Evolutionary conservation across 2,888 invertebrate species (phyloP).

Genomic region (Athripsodes cinereus): DNA sequence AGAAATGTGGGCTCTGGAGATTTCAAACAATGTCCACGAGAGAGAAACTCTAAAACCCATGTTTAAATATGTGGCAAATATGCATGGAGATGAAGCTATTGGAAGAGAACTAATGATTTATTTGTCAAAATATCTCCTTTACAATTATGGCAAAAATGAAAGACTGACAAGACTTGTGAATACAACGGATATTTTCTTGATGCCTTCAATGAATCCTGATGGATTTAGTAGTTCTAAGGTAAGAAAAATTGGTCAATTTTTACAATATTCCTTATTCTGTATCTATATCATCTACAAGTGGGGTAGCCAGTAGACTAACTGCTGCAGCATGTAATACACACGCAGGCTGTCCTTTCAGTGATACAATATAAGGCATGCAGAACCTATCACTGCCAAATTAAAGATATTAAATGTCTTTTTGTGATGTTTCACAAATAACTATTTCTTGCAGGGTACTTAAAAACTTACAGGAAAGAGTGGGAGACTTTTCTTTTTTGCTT

Average conservation of each 20-base stretch:
- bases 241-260: conserved; percentile 23
- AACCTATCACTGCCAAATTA: no score
- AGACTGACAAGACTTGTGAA: conserved; percentile 75
- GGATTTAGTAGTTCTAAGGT: conserved; percentile 84
- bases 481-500: no score
- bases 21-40: conserved; percentile 59
- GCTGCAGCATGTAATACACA: no score
- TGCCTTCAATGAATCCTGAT: conserved; percentile 97
- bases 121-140: conserved; percentile 76
- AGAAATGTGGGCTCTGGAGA: conserved; percentile 76
- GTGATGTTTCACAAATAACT: no score
- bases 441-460: no score
- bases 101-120: conserved; percentile 79
- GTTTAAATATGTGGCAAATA: conserved; percentile 91
- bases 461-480: no score
- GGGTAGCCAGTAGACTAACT: no score
- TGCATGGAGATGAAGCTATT: conserved; percentile 93
- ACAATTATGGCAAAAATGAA: conserved; percentile 63
- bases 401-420: no score
- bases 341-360: no score
- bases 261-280: no score
- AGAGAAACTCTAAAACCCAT: conserved; percentile 66
- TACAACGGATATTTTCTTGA: conserved; percentile 84
- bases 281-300: no score
- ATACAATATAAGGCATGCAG: no score